Percentiles rank a stretch among this genome's conserved stretches.
Conservation (phyloP, 2,113 vertebrate species). For the Petromus typicus region DNA sequence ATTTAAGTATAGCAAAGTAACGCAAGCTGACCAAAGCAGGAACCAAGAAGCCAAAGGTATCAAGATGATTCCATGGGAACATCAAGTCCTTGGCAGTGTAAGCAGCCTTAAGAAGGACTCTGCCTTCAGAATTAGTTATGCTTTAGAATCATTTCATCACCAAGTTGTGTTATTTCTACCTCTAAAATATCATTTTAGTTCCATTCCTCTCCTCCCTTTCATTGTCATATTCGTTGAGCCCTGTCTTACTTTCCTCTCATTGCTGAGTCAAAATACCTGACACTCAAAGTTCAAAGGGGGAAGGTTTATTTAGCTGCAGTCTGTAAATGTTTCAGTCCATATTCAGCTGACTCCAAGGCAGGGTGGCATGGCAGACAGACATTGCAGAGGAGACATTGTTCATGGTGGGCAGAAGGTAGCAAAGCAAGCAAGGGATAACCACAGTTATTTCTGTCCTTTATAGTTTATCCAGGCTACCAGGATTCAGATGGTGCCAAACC, state of each 20-base stretch:
- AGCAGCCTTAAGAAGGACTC: background rate
- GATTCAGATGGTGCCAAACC: background rate
- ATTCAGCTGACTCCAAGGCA: background rate
- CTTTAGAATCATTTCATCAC: background rate
- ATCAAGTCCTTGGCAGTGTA: background rate
- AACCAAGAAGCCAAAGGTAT: background rate
- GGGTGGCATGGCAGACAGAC: background rate
- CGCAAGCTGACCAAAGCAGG: background rate
- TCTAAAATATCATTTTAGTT: background rate
- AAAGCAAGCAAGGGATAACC: background rate
- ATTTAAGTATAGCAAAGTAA: background rate
- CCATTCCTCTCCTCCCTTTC: background rate
- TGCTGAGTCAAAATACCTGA: background rate
- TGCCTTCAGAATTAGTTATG: background rate
- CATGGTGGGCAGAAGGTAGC: background rate
- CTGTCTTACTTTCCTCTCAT: background rate
- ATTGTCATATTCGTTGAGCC: background rate
- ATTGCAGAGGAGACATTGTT: background rate
- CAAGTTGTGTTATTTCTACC: background rate
- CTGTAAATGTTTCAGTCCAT: background rate
- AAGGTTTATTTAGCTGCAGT: background rate
- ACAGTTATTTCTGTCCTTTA: background rate
- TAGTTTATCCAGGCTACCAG: background rate
- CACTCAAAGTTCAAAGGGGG: background rate
- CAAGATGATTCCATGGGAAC: background rate